Evolutionary conservation across 2,113 vertebrate genomes (phyloP).

Genomic region (Pteronura brasiliensis): DNA sequence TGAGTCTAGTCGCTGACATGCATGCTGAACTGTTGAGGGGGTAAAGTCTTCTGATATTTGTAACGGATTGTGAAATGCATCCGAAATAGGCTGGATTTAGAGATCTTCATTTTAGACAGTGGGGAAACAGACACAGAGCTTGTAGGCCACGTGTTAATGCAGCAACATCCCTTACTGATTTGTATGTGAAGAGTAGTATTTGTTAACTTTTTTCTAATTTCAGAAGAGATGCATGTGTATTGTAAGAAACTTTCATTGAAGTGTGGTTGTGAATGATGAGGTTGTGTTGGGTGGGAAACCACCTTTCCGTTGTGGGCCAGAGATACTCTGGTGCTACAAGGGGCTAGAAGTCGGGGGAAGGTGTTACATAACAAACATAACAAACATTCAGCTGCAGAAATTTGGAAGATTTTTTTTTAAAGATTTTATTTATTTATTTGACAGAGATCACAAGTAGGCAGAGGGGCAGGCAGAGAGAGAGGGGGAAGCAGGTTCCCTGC

Average conservation of each 20-base stretch:
- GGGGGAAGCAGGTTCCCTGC: too few species aligned
- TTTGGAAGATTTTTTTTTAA: background rate
- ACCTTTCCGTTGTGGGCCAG: background rate
- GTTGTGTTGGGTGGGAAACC: background rate
- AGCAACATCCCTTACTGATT: background rate
- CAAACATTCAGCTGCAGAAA: background rate
- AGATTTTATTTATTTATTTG: too few species aligned
- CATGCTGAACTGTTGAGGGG: background rate
- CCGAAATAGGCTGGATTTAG: background rate
- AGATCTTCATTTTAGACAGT: conserved; percentile 2
- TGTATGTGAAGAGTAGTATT: background rate
- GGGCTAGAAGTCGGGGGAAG: background rate
- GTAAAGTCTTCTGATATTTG: background rate
- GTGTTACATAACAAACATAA: background rate
- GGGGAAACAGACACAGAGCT: background rate
- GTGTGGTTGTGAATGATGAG: background rate
- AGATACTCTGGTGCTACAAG: background rate
- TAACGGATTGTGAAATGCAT: background rate
- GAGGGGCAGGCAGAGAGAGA: too few species aligned
- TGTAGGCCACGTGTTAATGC: background rate
- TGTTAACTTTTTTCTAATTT: background rate
- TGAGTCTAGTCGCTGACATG: background rate
- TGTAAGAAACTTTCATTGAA: background rate
- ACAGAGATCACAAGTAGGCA: too few species aligned
- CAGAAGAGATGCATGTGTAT: background rate